Base-by-base conservation (phyloP, 92 coral and sea anemone species). In the Epizoanthus fatuus region DNA sequence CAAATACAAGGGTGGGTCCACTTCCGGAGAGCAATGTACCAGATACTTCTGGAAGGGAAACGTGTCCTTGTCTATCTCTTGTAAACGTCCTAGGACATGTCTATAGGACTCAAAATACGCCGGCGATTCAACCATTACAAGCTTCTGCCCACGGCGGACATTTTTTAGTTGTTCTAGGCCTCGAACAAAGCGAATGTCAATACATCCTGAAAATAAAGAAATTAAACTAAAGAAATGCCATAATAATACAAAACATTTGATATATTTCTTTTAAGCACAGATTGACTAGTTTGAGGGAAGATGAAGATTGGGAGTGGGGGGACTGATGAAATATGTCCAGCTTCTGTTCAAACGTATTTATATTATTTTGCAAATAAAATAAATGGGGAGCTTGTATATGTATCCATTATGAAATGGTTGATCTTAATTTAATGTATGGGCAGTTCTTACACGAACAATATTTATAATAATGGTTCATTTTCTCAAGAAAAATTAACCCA, bases 21-120 rank as follows among this genome's bases (percentile, higher is more conserved):
- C 98, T 45, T 91, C 86, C 10, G 96, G 53, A 37, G 66, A 81
- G 78, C 98, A 95, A 69, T 84, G 54, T 45, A 95, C 98, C 38
- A 95, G 69, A 81, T 93, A 95, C 63, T 92, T 89, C 68, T 88
- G 93, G 77, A 95, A 95, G 3, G 98, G 96, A 80, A 94, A 85
- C 22, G 81, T 80, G 10, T 92, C 91, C n/a, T 87, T 72, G 11
- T 75, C 53, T 45, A 94, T 85, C 35, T 90, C 88, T 80, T 94
- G 85, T 57, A 96, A 88, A 17, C 95, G 87, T 25, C 75, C 81
- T 74, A 96, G 81, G 47, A 92, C 87, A 56, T 95, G 98, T 72
- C 98, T 93, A 69, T 94, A 96, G 3, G 98, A 69, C 35, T 96
- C 98, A 40, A 94, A 96, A 67, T 92, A 96, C 7, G 98, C 98